These are phyloP conservation scores for Trinectes maculatus DNA, from an alignment of 2,113 vertebrate genomes.

Conservation along the genomic window DNA sequence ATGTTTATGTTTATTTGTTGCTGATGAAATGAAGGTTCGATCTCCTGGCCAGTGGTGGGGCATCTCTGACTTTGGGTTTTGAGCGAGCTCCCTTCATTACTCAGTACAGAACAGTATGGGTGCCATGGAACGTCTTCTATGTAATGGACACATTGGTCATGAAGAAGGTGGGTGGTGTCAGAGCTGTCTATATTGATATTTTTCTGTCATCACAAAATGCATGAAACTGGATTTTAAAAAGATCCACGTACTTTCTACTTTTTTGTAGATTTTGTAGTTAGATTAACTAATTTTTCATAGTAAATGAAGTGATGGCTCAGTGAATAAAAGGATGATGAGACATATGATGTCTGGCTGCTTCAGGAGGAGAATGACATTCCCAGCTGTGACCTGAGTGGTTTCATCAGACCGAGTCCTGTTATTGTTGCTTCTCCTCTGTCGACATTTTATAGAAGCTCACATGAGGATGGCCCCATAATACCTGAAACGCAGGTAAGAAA, in stretches of 20 bases:
- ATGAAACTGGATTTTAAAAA: no score
- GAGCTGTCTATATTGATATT: not conserved
- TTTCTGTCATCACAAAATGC: not conserved
- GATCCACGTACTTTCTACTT: no score
- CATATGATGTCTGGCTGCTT: conserved; percentile 7
- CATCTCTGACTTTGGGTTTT: conserved; percentile 93
- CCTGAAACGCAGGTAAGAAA: conserved; percentile 94
- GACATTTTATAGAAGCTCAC: conserved; percentile 90
- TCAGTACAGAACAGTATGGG: conserved; percentile 95
- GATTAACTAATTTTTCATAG: not conserved
- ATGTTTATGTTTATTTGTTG: not conserved
- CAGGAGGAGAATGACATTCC: conserved; percentile 97
- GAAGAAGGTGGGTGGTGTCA: conserved; percentile 85
- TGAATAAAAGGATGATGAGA: not conserved
- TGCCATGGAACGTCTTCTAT: conserved; percentile 97
- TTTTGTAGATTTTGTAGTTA: not conserved
- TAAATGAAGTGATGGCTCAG: not conserved
- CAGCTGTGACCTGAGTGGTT: conserved; percentile 96
- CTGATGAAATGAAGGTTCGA: conserved; percentile 87
- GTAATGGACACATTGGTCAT: conserved; percentile 98
- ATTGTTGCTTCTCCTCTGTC: conserved; percentile 94
- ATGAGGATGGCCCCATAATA: conserved; percentile 92
- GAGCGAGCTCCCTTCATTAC: conserved; percentile 95
- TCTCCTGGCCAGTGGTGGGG: conserved; percentile 93
- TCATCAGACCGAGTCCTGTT: conserved; percentile 91